Percentiles rank a stretch among this genome's conserved stretches.
These are phyloP conservation scores for Argyra leucocephala DNA, from an alignment of 2,888 invertebrate species.

Conservation along the genomic window DNA sequence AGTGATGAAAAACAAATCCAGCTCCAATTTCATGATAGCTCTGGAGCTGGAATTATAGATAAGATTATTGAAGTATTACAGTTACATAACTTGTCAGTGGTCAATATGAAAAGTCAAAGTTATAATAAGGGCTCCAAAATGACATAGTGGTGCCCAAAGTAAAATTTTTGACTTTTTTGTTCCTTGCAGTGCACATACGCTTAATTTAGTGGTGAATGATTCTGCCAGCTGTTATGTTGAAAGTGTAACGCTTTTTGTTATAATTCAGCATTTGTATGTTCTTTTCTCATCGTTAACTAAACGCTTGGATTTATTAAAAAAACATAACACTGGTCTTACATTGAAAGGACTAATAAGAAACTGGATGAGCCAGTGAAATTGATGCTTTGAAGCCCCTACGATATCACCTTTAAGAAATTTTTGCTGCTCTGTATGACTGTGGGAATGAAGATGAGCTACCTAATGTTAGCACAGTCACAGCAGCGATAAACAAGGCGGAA, in stretches of 20 bases:
- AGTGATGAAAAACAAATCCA: background rate
- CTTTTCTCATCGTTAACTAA: background rate
- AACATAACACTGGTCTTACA: constrained; percentile 11
- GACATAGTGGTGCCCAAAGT: constrained; percentile 1
- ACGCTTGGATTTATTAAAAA: constrained; percentile 12
- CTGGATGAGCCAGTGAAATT: constrained; percentile 10
- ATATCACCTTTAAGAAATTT: constrained; percentile 12
- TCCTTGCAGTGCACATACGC: constrained; percentile 8
- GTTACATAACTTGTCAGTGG: background rate
- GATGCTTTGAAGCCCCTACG: constrained; percentile 14
- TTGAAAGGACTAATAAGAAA: constrained; percentile 7
- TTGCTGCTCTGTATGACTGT: constrained; percentile 8
- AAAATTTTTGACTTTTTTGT: constrained; percentile 12
- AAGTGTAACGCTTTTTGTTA: constrained; percentile 4
- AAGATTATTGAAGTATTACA: background rate
- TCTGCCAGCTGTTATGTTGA: background rate
- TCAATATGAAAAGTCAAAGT: constrained; percentile 4
- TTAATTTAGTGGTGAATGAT: background rate
- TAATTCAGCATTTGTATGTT: constrained; percentile 7
- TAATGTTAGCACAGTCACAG: too few species aligned
- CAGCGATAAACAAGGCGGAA: background rate
- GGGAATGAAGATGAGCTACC: too few species aligned
- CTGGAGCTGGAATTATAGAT: too few species aligned
- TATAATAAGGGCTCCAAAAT: constrained; percentile 11
- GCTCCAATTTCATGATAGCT: background rate